Percentiles rank a stretch among this genome's conserved stretches.
phyloP scores from a whole-genome alignment of 2,113 vertebrate genomes.

The Uria lomvia region DNA sequence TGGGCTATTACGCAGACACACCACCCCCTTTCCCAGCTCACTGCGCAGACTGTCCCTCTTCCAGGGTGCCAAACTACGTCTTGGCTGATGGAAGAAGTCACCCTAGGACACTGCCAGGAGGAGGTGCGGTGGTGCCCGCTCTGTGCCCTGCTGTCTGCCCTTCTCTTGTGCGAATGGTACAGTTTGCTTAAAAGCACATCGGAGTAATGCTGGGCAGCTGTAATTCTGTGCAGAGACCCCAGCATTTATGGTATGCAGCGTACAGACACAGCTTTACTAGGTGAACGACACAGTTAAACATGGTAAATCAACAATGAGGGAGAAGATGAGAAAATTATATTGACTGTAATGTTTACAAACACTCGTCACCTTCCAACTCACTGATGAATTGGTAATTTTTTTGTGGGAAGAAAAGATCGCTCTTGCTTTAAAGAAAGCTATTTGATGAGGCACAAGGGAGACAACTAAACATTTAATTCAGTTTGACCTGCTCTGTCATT shows the following conservation, averaged over 20 bases:
- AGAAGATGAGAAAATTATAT: slow-evolving; percentile 30
- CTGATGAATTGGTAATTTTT: slow-evolving; percentile 50
- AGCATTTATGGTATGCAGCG: background rate
- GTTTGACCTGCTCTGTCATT: slow-evolving; percentile 57
- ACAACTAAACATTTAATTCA: slow-evolving; percentile 63
- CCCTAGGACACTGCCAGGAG: slow-evolving; percentile 10
- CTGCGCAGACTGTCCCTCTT: background rate
- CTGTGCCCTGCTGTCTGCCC: background rate
- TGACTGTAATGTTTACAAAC: slow-evolving; percentile 54
- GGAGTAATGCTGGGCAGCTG: background rate
- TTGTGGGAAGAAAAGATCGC: slow-evolving; percentile 37
- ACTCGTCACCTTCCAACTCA: slow-evolving; percentile 15
- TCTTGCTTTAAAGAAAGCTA: slow-evolving; percentile 40
- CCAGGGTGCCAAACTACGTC: background rate
- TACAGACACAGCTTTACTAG: background rate
- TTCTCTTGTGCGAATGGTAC: background rate
- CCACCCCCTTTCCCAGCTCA: background rate
- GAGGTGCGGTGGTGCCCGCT: background rate
- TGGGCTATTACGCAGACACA: rapidly evolving
- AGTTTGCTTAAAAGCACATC: background rate
- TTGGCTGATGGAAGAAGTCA: background rate
- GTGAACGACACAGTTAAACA: background rate
- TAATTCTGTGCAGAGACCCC: background rate
- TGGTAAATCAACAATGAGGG: slow-evolving; percentile 27
- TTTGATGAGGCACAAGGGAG: slow-evolving; percentile 43